These are phyloP conservation scores for Drosophila sulfurigaster DNA, from an alignment of 1,140 invertebrate genomes.

Conservation along the genomic window DNA sequence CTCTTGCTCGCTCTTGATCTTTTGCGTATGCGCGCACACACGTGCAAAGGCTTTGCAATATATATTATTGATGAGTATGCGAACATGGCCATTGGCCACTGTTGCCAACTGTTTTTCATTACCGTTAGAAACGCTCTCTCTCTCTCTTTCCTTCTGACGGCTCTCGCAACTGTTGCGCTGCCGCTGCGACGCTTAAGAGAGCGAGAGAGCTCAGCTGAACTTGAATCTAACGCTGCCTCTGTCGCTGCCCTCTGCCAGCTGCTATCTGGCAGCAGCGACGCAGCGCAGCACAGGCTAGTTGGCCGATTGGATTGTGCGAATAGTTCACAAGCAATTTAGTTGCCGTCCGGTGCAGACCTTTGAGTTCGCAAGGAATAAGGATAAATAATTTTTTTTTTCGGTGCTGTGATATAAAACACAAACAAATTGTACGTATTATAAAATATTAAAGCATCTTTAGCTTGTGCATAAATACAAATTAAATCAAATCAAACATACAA, in stretches of 20 bases:
- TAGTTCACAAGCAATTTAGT: conserved; percentile 81
- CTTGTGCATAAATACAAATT: conserved; percentile 28
- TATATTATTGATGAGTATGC: neutral
- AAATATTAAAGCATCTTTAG: conserved; percentile 4
- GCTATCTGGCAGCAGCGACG: conserved; percentile 2
- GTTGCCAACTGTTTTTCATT: conserved; percentile 52
- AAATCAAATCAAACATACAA: conserved; percentile 35
- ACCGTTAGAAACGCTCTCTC: conserved; percentile 45
- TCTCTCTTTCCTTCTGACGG: conserved; percentile 19
- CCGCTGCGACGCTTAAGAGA: conserved; percentile 27
- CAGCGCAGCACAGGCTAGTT: conserved; percentile 68
- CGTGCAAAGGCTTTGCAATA: conserved; percentile 21
- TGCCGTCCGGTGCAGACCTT: conserved; percentile 83
- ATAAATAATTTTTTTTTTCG: conserved; percentile 81
- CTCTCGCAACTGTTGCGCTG: conserved; percentile 51
- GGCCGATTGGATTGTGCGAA: conserved; percentile 33
- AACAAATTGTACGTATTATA: conserved; percentile 79
- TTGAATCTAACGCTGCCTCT: conserved; percentile 47
- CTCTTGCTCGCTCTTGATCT: conserved; percentile 5
- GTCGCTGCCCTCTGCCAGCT: conserved; percentile 10
- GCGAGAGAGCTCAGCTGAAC: conserved; percentile 49
- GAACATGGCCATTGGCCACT: conserved; percentile 8
- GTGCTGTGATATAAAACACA: conserved; percentile 83
- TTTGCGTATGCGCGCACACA: conserved; percentile 32
- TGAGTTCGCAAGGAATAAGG: conserved; percentile 75